Conservation (phyloP, 2,888 invertebrate species). For the Pseudanteris insignis region DNA sequence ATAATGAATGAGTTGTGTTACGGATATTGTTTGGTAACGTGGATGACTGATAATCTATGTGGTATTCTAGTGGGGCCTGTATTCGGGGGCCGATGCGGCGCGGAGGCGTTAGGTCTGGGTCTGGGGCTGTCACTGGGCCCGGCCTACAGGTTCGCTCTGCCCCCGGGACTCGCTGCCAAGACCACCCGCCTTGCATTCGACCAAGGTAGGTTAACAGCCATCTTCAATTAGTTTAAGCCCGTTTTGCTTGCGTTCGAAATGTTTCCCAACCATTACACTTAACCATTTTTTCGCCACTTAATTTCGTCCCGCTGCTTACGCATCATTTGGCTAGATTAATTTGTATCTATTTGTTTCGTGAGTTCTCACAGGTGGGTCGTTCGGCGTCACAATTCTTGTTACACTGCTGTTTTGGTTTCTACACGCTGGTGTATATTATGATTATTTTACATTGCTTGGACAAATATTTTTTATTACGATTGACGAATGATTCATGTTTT, state of each 20-base stretch:
- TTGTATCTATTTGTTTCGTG: too few relatives aligned
- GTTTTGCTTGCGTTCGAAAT: slow-evolving; percentile 29
- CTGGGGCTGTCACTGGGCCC: slow-evolving; percentile 66
- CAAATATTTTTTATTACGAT: too few relatives aligned
- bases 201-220: slow-evolving; percentile 66
- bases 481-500: too few relatives aligned
- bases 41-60: slow-evolving; percentile 59
- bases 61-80: slow-evolving; percentile 67
- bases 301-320: background rate
- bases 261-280: too few relatives aligned
- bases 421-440: too few relatives aligned
- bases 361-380: too few relatives aligned
- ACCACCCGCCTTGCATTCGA: slow-evolving; percentile 67
- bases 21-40: too few relatives aligned
- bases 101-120: slow-evolving; percentile 67
- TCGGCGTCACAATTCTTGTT: too few relatives aligned
- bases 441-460: too few relatives aligned
- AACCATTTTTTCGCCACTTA: slow-evolving; percentile 3
- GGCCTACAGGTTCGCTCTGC: slow-evolving; percentile 67
- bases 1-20: slow-evolving; percentile 11
- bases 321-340: too few relatives aligned
- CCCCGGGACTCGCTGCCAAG: slow-evolving; percentile 67
- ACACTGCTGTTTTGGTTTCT: too few relatives aligned
- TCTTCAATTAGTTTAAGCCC: slow-evolving; percentile 54
- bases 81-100: slow-evolving; percentile 68